Percentiles rank a stretch among this genome's conserved stretches.
Conservation (phyloP, 2,113 vertebrate species). For the Podarcis muralis region DNA sequence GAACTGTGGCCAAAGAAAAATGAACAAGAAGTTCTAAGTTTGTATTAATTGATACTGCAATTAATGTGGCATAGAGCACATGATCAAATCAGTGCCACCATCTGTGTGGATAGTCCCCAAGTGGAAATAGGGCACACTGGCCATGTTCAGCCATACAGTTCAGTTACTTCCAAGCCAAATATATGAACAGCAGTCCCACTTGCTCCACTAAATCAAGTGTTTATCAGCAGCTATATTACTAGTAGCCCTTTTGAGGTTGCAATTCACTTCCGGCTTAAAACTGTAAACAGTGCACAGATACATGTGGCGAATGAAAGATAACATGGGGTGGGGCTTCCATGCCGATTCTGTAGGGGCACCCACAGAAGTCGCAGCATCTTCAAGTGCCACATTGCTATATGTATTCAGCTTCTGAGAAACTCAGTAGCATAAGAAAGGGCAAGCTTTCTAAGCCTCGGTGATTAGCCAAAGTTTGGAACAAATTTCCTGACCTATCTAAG, state of each 20-base stretch:
- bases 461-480: no score
- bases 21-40: background rate
- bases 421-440: background rate
- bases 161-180: slow-evolving; percentile 19
- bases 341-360: background rate
- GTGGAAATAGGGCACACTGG: slow-evolving; percentile 15
- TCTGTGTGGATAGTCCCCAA: slow-evolving; percentile 50
- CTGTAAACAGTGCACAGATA: background rate
- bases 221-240: background rate
- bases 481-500: no score
- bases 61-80: slow-evolving; percentile 63
- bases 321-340: background rate
- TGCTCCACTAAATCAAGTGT: background rate
- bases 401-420: background rate
- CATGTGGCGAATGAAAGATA: background rate
- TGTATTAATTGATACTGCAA: slow-evolving; percentile 38
- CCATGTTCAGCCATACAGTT: slow-evolving; percentile 23
- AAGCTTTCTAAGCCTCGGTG: background rate
- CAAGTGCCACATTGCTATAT: background rate
- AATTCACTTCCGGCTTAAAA: background rate
- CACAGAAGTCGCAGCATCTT: background rate
- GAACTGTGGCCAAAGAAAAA: background rate
- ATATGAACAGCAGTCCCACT: background rate
- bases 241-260: no score
- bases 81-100: slow-evolving; percentile 44